Percentiles rank a stretch among this genome's conserved stretches.
Conservation (phyloP, 2,797 vertebrate species). For the Sebastes taczanowskii region DNA sequence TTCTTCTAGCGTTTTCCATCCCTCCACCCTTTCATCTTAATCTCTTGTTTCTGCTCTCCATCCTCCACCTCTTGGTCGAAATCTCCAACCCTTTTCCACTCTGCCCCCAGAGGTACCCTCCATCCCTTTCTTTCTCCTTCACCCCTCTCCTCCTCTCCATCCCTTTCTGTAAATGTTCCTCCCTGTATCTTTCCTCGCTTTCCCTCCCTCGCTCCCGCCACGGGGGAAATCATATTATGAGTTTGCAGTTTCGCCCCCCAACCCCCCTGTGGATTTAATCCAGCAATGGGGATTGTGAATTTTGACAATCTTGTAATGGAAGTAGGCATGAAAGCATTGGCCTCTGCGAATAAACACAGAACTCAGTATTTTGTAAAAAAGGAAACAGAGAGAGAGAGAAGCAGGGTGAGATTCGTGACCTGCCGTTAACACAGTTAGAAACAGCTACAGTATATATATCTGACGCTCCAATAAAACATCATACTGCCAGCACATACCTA, state of each 20-base stretch:
- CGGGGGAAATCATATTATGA: conserved; percentile 81
- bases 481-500: not conserved
- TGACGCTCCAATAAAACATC: conserved; percentile 7
- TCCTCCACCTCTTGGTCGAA: conserved; percentile 10
- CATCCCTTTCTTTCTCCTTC: conserved; percentile 13
- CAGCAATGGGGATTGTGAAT: conserved; percentile 75
- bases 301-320: conserved; percentile 83
- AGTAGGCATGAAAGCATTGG: conserved; percentile 66
- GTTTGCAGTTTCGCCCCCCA: conserved; percentile 47
- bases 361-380: conserved; percentile 28
- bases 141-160: conserved; percentile 1
- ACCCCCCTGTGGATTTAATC: conserved; percentile 74
- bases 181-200: conserved; percentile 10
- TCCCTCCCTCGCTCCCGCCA: conserved; percentile 29
- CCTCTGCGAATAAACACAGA: conserved; percentile 54
- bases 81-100: conserved; percentile 23
- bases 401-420: conserved; percentile 1
- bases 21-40: conserved; percentile 5
- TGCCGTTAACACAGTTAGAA: conserved; percentile 31
- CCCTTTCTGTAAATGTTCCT: conserved; percentile 3
- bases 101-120: conserved; percentile 1
- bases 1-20: not conserved
- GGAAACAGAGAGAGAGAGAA: conserved; percentile 8
- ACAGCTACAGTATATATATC: conserved; percentile 2
- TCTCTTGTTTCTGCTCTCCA: conserved; percentile 24